phyloP scores from a whole-genome alignment of 2,888 invertebrate species.

The Resseliella maxima region DNA sequence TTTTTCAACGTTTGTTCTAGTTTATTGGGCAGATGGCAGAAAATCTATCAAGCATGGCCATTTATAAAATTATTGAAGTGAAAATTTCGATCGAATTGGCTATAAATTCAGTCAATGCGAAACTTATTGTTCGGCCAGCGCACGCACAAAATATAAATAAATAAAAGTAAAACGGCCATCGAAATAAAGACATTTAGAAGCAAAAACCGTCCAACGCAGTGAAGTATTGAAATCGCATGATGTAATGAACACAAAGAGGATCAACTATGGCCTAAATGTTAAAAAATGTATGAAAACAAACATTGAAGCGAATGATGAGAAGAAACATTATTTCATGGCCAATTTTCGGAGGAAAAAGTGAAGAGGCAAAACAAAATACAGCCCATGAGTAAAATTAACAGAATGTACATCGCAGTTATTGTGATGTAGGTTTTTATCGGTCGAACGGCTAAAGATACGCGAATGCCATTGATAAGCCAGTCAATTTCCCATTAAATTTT shows the following conservation, averaged over 20 bases:
- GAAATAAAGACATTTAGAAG: not conserved
- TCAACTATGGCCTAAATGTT: not conserved
- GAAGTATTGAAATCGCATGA: slow-evolving; percentile 32
- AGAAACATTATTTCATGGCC: no score
- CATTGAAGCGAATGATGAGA: not conserved
- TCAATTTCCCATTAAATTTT: slow-evolving; percentile 26
- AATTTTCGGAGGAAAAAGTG: no score
- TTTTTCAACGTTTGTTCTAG: no score
- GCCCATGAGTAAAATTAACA: not conserved
- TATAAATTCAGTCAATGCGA: slow-evolving; percentile 3
- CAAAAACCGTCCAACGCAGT: not conserved
- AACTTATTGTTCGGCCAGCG: slow-evolving; percentile 5
- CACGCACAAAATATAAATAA: slow-evolving; percentile 14
- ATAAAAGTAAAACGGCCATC: not conserved
- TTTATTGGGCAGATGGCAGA: not conserved
- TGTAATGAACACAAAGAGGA: slow-evolving; percentile 1
- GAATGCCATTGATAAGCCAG: slow-evolving; percentile 25
- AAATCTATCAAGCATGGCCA: slow-evolving; percentile 27
- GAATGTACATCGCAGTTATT: not conserved
- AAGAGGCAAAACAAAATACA: not conserved
- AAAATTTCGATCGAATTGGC: slow-evolving; percentile 38
- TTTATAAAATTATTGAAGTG: slow-evolving; percentile 55
- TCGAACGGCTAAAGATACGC: not conserved
- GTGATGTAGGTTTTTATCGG: slow-evolving; percentile 41
- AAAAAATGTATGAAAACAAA: not conserved